A percentile compares a stretch with the other conserved stretches of the same genome.
Evolutionary conservation across 2,113 vertebrate species (phyloP).

Genomic region (Clinocottus analis): DNA sequence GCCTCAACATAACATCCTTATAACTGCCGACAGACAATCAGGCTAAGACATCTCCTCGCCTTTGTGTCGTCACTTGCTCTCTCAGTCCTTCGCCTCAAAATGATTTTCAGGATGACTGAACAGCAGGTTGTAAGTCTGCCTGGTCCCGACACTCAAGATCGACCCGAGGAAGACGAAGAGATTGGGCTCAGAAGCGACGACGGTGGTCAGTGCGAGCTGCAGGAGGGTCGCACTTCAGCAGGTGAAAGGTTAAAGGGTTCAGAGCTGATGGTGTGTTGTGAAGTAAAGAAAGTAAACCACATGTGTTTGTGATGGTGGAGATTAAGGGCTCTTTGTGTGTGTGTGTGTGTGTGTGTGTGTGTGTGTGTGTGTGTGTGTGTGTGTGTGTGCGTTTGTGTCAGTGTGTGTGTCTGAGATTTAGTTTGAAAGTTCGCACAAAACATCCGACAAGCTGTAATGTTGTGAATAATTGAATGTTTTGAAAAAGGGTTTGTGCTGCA

Average conservation of each 20-base stretch:
- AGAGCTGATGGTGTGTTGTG: constrained; percentile 27
- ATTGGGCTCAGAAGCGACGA: background rate
- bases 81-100: constrained; percentile 15
- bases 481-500: background rate
- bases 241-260: constrained; percentile 47
- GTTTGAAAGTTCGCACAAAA: background rate
- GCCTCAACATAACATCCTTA: background rate
- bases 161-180: constrained; percentile 51
- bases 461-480: background rate
- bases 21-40: constrained; percentile 47
- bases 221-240: no score
- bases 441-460: background rate
- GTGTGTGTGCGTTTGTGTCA: no score
- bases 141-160: constrained; percentile 30
- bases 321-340: background rate
- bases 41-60: background rate
- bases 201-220: constrained; percentile 2
- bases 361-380: background rate
- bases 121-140: constrained; percentile 57
- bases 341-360: background rate
- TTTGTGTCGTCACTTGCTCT: constrained; percentile 41
- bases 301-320: no score
- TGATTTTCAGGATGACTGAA: constrained; percentile 70
- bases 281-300: constrained; percentile 41
- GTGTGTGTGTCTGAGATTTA: background rate